Evolutionary conservation across 2,888 invertebrate species (phyloP), one percentile per base, ranked within the genome.

Genomic region (Chorisops tibialis): DNA sequence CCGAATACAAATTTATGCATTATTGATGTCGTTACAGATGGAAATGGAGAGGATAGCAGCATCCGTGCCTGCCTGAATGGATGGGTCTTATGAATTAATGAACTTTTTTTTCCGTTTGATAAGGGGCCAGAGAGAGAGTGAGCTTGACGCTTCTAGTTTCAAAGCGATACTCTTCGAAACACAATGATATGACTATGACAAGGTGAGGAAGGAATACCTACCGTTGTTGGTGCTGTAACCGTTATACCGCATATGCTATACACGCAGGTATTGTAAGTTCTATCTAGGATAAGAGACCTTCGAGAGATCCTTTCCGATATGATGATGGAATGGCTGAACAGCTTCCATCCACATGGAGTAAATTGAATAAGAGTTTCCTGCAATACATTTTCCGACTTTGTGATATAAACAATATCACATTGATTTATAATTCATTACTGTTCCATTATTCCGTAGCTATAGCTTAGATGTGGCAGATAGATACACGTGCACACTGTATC

Each of bases 1-100:
- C 14, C 64, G 61, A 61, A 64, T 62, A 64, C 61, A 64, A 64
- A 61, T 64, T 62, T 64, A 51, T 62, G 61, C 52, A 64, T 64
- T 64, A 64, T 64, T 58, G 63, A 60, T 63, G 63, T 58, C 48
- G 38, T 24, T 37, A 12, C 39, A n/a, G 54, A 19, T 24, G 49
- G 22, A 24, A 49, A 11, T 12, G 22, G 49, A 12, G 49, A 49
- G 22, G n/a, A 49, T 24, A 22, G n/a, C 16, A 11, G n/a, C 4
- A 9, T 11, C 16, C 35, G 2, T 16, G 3, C 18, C 37, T 16
- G 16, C 37, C 16, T 37, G 37, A 12, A 16, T 37, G 4, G 50
- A 18, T 14, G 50, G 18, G 21, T 54, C 30, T 35, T 12, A 21
- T 41, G 54, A 54, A 54, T 54, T 54, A 54, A 30, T 54, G 54